Conservation (phyloP, 64 coral and sea anemone species). For the Catalaphyllia jardinei region DNA sequence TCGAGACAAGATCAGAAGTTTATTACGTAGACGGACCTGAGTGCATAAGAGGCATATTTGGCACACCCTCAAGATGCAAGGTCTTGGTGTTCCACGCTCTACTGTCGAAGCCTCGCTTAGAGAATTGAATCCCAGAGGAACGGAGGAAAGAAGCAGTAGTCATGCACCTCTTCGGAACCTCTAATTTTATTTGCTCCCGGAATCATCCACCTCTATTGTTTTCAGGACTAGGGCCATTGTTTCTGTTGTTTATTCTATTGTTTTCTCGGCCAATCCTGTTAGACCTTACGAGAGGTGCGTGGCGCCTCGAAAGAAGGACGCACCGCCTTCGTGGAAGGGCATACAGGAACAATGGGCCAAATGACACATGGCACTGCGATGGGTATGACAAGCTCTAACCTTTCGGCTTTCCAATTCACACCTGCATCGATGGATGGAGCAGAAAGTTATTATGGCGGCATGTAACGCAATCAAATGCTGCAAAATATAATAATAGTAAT, state of each 20-base stretch:
- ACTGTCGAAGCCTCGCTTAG: conserved; percentile 17
- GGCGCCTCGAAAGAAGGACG: too few species aligned
- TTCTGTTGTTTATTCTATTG: too few species aligned
- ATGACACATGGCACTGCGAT: conserved; percentile 22
- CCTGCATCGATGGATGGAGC: conserved; percentile 26
- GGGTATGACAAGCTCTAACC: conserved; percentile 36
- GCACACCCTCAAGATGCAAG: conserved; percentile 15
- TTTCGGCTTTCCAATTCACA: conserved; percentile 26
- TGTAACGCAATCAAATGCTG: not conserved
- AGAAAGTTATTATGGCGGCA: conserved; percentile 12
- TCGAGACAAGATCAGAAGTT: too few species aligned
- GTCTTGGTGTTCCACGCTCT: conserved; percentile 10
- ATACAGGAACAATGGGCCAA: not conserved
- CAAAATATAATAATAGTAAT: not conserved
- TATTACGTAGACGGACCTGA: too few species aligned
- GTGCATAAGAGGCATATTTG: too few species aligned
- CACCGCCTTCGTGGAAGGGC: conserved; percentile 6
- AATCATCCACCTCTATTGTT: too few species aligned
- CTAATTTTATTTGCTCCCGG: too few species aligned
- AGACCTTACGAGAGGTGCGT: too few species aligned
- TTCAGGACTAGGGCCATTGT: too few species aligned
- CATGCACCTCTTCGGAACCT: too few species aligned
- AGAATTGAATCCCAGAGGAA: conserved; percentile 40
- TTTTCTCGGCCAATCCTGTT: too few species aligned
- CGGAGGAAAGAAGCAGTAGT: too few species aligned